Percentiles rank a stretch among this genome's conserved stretches.
These are phyloP conservation scores for Paramormyrops hopkinsi DNA, from an alignment of 2,797 vertebrate genomes.

Conservation along the genomic window DNA sequence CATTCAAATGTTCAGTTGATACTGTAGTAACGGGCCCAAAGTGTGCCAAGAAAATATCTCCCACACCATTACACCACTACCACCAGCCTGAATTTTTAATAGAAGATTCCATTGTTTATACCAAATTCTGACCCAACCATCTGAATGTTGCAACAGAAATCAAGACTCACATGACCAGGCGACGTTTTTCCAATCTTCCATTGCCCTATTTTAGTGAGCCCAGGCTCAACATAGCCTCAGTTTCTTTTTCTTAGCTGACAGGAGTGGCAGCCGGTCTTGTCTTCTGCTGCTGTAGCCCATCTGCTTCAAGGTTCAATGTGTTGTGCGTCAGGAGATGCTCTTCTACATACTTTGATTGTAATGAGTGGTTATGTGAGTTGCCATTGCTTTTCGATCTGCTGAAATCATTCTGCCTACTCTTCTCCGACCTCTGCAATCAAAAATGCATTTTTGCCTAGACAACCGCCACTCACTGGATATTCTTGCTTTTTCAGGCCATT, in stretches of 20 bases:
- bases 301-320: not conserved
- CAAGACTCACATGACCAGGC: not conserved
- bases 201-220: not conserved
- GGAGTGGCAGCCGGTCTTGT: not conserved
- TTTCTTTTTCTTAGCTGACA: not conserved
- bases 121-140: not conserved
- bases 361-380: not conserved
- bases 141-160: not conserved
- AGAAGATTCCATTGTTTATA: not conserved
- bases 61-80: not conserved
- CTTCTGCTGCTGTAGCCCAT: not conserved
- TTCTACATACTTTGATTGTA: not conserved
- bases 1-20: not conserved
- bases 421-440: not conserved
- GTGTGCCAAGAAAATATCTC: not conserved
- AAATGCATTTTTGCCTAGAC: not conserved
- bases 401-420: not conserved
- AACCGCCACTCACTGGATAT: not conserved
- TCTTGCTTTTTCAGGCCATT: not conserved
- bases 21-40: not conserved
- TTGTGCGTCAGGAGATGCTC: not conserved
- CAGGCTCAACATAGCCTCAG: not conserved
- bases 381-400: not conserved
- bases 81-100: not conserved
- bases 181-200: not conserved